phyloP scores from a whole-genome alignment of 2,797 vertebrate genomes.

The Protosalanx chinensis region DNA sequence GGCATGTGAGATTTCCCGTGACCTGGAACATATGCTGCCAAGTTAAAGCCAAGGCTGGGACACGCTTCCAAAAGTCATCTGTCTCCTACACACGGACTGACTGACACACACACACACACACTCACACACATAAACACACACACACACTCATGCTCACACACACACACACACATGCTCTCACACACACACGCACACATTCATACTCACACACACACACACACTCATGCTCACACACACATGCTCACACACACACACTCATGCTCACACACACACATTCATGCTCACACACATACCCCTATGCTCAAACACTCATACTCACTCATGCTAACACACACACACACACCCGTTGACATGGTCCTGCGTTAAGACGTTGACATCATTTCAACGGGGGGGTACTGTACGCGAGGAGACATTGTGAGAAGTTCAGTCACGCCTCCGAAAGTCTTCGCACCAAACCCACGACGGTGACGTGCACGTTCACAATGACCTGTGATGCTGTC shows the following conservation, averaged over 20 bases:
- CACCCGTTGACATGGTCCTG: not conserved
- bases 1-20: not conserved
- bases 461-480: not conserved
- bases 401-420: not conserved
- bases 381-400: no score
- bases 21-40: slow-evolving; percentile 28
- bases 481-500: not conserved
- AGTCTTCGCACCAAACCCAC: not conserved
- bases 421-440: not conserved
- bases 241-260: no score
- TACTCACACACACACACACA: no score
- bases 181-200: no score
- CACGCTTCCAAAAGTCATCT: slow-evolving; percentile 55
- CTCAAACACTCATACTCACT: no score
- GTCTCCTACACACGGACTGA: slow-evolving; percentile 34
- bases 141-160: no score
- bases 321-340: no score
- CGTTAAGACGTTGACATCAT: not conserved
- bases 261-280: no score
- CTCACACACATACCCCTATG: no score
- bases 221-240: no score
- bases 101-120: slow-evolving; percentile 2
- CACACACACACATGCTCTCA: no score
- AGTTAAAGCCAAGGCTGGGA: slow-evolving; percentile 21
- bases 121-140: not conserved